phyloP scores from a whole-genome alignment of 2,888 invertebrate genomes.

The Galerucella calmariensis region DNA sequence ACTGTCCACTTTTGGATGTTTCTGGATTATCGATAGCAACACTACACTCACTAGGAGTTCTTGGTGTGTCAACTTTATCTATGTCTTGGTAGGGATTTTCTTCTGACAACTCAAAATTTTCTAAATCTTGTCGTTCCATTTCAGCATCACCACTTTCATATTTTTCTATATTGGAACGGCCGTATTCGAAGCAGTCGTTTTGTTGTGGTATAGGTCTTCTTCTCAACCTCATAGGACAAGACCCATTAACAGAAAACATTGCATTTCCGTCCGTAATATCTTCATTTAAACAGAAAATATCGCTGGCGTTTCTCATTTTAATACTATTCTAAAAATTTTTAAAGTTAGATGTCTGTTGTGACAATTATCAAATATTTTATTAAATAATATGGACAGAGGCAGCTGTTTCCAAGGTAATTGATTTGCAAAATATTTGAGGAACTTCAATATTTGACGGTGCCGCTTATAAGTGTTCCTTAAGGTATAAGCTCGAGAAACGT shows the following conservation, averaged over 20 bases:
- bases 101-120: constrained; percentile 23
- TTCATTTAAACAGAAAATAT: constrained; percentile 60
- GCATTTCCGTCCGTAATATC: constrained; percentile 57
- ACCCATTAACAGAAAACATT: constrained; percentile 61
- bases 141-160: constrained; percentile 33
- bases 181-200: constrained; percentile 49
- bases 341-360: constrained; percentile 4
- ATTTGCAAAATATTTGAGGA: too few relatives aligned
- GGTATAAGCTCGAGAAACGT: too few relatives aligned
- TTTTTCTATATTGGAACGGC: constrained; percentile 30
- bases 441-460: too few relatives aligned
- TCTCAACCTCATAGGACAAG: constrained; percentile 57
- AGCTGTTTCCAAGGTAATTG: not conserved
- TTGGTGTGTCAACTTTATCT: not conserved
- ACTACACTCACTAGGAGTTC: not conserved
- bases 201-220: constrained; percentile 42
- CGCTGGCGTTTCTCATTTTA: constrained; percentile 57
- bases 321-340: not conserved
- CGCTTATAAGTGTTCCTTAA: too few relatives aligned
- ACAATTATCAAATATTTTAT: constrained; percentile 14
- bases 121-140: constrained; percentile 21
- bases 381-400: not conserved
- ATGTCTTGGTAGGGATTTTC: not conserved
- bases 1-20: not conserved
- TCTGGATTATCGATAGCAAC: not conserved